Base-by-base conservation (phyloP, 2,113 vertebrate species). In the Lepisosteus osseus region DNA sequence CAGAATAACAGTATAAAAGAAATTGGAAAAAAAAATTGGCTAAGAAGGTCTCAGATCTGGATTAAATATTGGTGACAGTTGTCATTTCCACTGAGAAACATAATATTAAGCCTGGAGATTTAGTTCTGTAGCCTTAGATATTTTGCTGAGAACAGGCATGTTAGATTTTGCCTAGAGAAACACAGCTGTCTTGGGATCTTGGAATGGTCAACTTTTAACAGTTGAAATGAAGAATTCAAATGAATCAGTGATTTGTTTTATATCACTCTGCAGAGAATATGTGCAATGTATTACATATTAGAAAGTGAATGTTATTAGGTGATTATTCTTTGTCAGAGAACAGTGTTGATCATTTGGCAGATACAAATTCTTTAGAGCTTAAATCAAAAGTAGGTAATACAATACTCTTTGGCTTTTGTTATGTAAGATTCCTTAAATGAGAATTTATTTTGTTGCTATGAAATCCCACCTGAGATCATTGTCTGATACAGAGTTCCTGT, bases 221-320 rank as follows among this genome's bases (percentile, higher is more conserved):
- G 29, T 29, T 29, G 29, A 29, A 29, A 29, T 29, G 2, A 29
- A 29, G 29, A 29, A 29, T 29, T 29, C 29, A 29, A 29, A 29
- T 29, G 29, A 29, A 29, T 29, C 29, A 29, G 29, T 29, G 29
- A 29, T 29, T 29, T 29, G 1, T 29, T 29, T 29, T 29, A 29
- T 29, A 29, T 29, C 29, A 29, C 29, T 29, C 29, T 29, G 29
- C 29, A 29, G 29, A 29, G 29, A 29, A 29, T 29, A 29, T 9
- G 8, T 63, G 45, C 29, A 43, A 3, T 13, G 41, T 56, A 55
- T 72, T 43, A 17, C 62, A 15, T 47, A 65, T 65, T 51, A n/a
- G 47, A 72, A 54, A 47, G 66, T 67, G 63, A 43, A 72, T 65
- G n/a, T 72, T 65, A 43, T 14, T 43, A 45, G 55, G 64, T 59